Evolutionary conservation across 1,140 invertebrate genomes (phyloP).

Genomic region (Listronotus oregonensis): DNA sequence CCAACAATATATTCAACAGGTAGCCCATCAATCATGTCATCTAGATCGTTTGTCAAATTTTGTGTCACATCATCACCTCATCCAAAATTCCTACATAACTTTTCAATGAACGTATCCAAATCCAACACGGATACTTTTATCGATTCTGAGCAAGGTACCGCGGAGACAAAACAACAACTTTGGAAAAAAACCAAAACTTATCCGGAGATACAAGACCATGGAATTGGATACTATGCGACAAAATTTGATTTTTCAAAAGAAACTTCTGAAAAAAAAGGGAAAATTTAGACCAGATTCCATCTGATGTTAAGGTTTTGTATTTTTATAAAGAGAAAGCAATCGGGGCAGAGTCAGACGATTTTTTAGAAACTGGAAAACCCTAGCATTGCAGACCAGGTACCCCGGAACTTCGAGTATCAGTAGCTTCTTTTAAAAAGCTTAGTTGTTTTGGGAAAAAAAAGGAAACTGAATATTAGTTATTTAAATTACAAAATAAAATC

Average conservation of each 20-base stretch:
- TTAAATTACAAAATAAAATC: no score
- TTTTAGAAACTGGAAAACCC: slow-evolving; percentile 12
- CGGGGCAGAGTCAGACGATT: slow-evolving; percentile 24
- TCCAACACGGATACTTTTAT: slow-evolving; percentile 14
- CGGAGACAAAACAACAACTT: neutral
- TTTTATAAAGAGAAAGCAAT: slow-evolving; percentile 28
- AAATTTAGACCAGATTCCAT: neutral
- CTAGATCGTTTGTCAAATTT: slow-evolving; percentile 35
- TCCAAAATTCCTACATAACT: slow-evolving; percentile 22
- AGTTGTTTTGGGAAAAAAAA: slow-evolving; percentile 19
- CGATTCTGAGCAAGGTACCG: neutral
- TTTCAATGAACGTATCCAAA: slow-evolving; percentile 33
- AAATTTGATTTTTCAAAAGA: neutral
- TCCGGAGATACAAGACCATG: slow-evolving; percentile 24
- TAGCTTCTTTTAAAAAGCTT: slow-evolving; percentile 18
- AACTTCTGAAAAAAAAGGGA: neutral
- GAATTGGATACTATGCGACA: slow-evolving; percentile 25
- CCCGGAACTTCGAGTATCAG: neutral
- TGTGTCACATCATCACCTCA: slow-evolving; percentile 32
- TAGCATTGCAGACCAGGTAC: slow-evolving; percentile 23
- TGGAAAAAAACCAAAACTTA: slow-evolving; percentile 31
- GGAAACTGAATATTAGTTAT: neutral
- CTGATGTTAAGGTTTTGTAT: slow-evolving; percentile 27
- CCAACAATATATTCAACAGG: slow-evolving; percentile 28
- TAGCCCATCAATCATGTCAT: slow-evolving; percentile 16